Evolutionary conservation across 2,113 vertebrate species (phyloP), one percentile per base, ranked within the genome.

Genomic region (Tauraco erythrolophus): DNA sequence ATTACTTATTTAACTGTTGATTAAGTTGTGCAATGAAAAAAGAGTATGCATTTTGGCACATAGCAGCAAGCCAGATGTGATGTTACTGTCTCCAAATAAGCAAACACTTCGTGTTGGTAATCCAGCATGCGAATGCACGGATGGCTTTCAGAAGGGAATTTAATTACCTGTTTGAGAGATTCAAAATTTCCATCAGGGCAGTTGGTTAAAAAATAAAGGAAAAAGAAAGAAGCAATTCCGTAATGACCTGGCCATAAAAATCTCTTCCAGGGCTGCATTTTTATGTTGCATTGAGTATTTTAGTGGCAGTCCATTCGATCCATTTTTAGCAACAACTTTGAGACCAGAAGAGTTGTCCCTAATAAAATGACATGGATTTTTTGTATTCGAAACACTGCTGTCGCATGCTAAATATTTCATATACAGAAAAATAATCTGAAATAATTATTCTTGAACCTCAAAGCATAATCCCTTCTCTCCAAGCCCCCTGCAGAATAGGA

Each of bases 1-100:
- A 48, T 51, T 68, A 51, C 46, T 31, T 72, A 4, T 90, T 91
- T 93, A 94, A 68, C 41, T 35, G 28, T 68, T 0, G 0, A 15
- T 77, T 85, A 81, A 23, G 30, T 62, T 84, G 54, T 83, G 33
- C 62, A 54, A 66, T 86, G 28, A 70, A 79, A 62, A 56, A 46
- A 83, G 35, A 46, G 9, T 12, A 30, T 31, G 31, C 27, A 2
- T 69, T 95, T 61, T 89, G 79, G 50, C 1, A 0, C 50, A 13
- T 70, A 41, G 41, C 58, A 70, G 72, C 86, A 51, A 87, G 86
- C 28, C 83, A 93, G 81, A 37, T 93, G 77, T 78, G 81, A 37
- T 93, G 77, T 78, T 95, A 30, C 56, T 82, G 53, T 84, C 84
- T 82, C 60, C 50, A 60, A 91, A 71, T 68, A 92, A 82, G 72